A percentile compares a stretch with the other conserved stretches of the same genome.
Evolutionary conservation across 1,140 invertebrate species (phyloP).

Genomic region (Drosophila mayri): DNA sequence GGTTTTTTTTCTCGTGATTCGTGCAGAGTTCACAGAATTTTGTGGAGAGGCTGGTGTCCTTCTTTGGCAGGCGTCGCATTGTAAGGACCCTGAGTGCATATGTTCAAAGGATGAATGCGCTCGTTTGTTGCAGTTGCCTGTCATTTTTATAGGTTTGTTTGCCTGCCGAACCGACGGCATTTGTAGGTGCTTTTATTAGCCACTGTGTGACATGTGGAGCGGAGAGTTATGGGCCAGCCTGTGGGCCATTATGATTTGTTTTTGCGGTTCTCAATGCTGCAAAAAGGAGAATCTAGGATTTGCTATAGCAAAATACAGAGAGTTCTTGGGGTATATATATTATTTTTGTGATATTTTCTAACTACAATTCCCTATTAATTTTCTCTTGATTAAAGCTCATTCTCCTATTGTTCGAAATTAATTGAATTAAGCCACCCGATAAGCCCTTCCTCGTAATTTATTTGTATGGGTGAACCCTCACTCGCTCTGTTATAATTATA

Average conservation of each 20-base stretch:
- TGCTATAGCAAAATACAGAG: not conserved
- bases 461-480: constrained; percentile 17
- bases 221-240: constrained; percentile 70
- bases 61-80: constrained; percentile 43
- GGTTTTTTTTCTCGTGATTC: constrained; percentile 26
- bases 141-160: constrained; percentile 82
- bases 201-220: constrained; percentile 59
- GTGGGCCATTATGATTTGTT: constrained; percentile 75
- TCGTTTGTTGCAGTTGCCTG: constrained; percentile 80
- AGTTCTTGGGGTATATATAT: not conserved
- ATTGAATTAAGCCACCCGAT: constrained; percentile 38
- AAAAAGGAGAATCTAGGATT: not conserved
- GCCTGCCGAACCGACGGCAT: constrained; percentile 54
- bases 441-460: constrained; percentile 21
- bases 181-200: constrained; percentile 69
- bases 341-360: not conserved
- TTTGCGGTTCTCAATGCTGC: constrained; percentile 37
- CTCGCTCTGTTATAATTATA: constrained; percentile 63
- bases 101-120: constrained; percentile 58
- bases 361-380: not conserved
- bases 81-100: constrained; percentile 13
- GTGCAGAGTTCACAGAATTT: constrained; percentile 71
- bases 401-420: not conserved
- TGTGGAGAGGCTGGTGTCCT: constrained; percentile 65
- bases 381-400: constrained; percentile 9